Evolutionary conservation across 2,888 invertebrate genomes (phyloP), one percentile per base, ranked within the genome.

Genomic region (Cetonia aurata): DNA sequence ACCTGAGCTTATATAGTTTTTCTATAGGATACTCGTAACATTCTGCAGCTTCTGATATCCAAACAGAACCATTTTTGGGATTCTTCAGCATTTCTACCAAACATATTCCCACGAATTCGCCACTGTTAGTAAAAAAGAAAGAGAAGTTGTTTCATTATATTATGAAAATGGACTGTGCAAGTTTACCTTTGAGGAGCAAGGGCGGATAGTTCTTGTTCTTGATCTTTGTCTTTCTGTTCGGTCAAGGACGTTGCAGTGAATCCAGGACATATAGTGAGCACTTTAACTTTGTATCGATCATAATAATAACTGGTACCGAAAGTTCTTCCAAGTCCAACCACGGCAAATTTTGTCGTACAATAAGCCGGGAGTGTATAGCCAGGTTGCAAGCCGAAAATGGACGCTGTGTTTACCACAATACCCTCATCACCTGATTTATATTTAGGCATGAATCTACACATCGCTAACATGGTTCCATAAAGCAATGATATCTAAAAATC

Each of bases 321-420:
- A 6, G 65, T 15, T 57, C 71, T 72, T 52, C 75, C 76, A 60
- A 76, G 70, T 31, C 74, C 74, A 3, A 78, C 66, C 12, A 78
- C 71, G 8, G 75, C 79, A 55, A 76, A 74, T 68, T 79, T 78
- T 0, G 75, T 70, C 15, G 75, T 71, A 25, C 71, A 62, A 69
- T 77, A 77, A 13, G 74, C 71, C 9, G 77, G 76, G 42, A 46
- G 6, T n/a, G 8, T 62, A 48, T 42, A 69, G 31, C 56, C 70
- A 8, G 71, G 59, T 31, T 71, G 52, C 15, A 79, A 42, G 17
- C 79, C 79, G 44, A 74, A 69, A 41, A 77, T 70, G 4, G 80
- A 80, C 8, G 79, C 68, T 4, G 72, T 76, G 69, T 80, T 80
- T 15, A 80, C 57, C 10, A 80, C 74, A 3, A 80, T 69, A n/a